Conservation (phyloP, 2,113 vertebrate species). For the Rhea pennata region DNA sequence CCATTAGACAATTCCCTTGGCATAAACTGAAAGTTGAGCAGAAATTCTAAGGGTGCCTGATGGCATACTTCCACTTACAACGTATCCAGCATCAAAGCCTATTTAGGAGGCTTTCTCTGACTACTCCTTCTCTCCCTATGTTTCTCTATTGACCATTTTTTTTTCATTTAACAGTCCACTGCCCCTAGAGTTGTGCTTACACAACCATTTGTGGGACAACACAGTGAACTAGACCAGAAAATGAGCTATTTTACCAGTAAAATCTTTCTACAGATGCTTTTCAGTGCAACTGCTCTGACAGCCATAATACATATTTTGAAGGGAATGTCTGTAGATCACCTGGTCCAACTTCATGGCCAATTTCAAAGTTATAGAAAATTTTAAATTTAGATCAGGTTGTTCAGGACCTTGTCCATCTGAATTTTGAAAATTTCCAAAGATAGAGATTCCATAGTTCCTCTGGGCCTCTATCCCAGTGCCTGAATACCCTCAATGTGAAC, state of each 20-base stretch:
- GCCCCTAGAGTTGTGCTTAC: neutral
- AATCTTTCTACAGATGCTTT: neutral
- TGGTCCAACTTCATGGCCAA: neutral
- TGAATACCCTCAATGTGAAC: neutral
- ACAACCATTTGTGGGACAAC: neutral
- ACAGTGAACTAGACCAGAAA: fast-evolving
- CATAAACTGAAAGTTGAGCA: neutral
- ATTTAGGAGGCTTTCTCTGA: neutral
- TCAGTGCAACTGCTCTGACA: neutral
- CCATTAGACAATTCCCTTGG: neutral
- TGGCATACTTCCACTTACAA: neutral
- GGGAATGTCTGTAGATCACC: neutral
- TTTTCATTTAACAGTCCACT: neutral
- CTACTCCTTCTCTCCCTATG: neutral
- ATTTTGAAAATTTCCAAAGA: neutral
- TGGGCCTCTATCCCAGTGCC: neutral
- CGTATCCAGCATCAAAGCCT: neutral
- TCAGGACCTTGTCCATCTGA: neutral
- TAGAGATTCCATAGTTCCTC: neutral
- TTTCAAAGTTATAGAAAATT: neutral
- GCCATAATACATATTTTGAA: neutral
- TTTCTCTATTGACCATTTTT: neutral
- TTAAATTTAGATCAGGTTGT: neutral
- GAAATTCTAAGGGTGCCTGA: neutral
- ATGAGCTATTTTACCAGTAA: neutral